Conservation (phyloP, 2,888 invertebrate species). For the Caradrina clavipalpis region DNA sequence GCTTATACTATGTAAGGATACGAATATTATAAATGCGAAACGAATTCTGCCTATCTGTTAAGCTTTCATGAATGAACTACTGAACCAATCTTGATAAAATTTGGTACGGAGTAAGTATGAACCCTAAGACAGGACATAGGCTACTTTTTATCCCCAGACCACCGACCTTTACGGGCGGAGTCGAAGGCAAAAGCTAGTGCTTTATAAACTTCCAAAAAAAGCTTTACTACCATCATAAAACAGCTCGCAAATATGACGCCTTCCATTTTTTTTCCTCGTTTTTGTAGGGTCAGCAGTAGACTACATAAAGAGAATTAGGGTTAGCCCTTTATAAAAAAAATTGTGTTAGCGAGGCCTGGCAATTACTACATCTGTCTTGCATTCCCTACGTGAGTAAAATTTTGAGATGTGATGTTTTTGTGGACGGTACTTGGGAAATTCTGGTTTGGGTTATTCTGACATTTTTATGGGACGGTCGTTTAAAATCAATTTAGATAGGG, state of each 20-base stretch:
- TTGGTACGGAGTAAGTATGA: no score
- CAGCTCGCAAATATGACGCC: constrained; percentile 38
- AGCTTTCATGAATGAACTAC: no score
- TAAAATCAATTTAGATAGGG: constrained; percentile 27
- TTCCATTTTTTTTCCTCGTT: constrained; percentile 39
- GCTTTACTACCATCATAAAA: constrained; percentile 48
- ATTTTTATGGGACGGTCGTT: constrained; percentile 31
- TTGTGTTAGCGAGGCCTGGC: constrained; percentile 4
- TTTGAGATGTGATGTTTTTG: constrained; percentile 30
- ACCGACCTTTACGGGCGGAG: no score
- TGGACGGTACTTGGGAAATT: constrained; percentile 1
- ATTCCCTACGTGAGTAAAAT: constrained; percentile 40
- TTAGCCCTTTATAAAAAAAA: constrained; percentile 30
- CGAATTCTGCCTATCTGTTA: no score
- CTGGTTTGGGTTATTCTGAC: neutral
- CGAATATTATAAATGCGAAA: no score
- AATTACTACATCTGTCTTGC: constrained; percentile 52
- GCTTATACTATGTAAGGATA: no score
- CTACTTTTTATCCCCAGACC: no score
- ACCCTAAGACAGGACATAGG: no score
- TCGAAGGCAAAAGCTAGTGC: neutral
- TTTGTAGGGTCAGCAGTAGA: constrained; percentile 48
- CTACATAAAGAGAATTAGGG: constrained; percentile 35
- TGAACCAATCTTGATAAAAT: no score
- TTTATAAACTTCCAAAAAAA: constrained; percentile 21